Percentiles rank a stretch among this genome's conserved stretches.
These are phyloP conservation scores for Ornithorhynchus anatinus DNA, from an alignment of 2,113 vertebrate genomes.

Conservation along the genomic window DNA sequence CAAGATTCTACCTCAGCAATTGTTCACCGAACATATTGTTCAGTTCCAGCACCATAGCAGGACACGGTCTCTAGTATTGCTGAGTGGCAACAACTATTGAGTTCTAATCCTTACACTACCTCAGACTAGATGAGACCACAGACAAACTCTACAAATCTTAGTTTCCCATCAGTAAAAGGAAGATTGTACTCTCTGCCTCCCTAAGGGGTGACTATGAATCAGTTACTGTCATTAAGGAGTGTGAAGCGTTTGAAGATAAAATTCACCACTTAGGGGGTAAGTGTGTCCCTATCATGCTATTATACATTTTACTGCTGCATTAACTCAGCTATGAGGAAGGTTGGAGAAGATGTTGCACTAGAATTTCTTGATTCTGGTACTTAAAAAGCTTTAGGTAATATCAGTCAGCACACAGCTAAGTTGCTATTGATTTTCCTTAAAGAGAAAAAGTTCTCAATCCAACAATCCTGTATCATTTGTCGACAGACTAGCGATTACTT, in stretches of 20 bases:
- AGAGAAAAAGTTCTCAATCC: slow-evolving; percentile 7
- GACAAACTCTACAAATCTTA: too few relatives aligned
- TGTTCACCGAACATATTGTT: too few relatives aligned
- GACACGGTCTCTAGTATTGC: too few relatives aligned
- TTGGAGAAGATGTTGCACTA: not conserved
- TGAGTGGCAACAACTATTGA: too few relatives aligned
- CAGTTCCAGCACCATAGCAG: too few relatives aligned
- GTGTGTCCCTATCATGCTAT: not conserved
- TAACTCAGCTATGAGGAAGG: not conserved
- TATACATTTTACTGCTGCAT: not conserved
- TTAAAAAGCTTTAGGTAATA: slow-evolving; percentile 4
- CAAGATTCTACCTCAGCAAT: too few relatives aligned
- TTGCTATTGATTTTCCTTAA: slow-evolving; percentile 27
- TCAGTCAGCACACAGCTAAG: slow-evolving; percentile 1
- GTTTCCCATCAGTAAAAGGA: too few relatives aligned
- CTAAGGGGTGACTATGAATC: too few relatives aligned
- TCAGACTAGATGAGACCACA: too few relatives aligned
- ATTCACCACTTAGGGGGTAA: not conserved
- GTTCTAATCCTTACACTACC: too few relatives aligned
- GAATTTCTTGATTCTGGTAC: not conserved
- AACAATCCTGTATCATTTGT: not conserved
- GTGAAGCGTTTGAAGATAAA: not conserved
- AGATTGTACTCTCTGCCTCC: too few relatives aligned
- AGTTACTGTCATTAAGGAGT: not conserved
- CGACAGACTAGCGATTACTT: not conserved